A percentile compares a stretch with the other conserved stretches of the same genome.
These are phyloP conservation scores for Chelonia mydas DNA, from an alignment of 2,797 vertebrate genomes.

Conservation along the genomic window DNA sequence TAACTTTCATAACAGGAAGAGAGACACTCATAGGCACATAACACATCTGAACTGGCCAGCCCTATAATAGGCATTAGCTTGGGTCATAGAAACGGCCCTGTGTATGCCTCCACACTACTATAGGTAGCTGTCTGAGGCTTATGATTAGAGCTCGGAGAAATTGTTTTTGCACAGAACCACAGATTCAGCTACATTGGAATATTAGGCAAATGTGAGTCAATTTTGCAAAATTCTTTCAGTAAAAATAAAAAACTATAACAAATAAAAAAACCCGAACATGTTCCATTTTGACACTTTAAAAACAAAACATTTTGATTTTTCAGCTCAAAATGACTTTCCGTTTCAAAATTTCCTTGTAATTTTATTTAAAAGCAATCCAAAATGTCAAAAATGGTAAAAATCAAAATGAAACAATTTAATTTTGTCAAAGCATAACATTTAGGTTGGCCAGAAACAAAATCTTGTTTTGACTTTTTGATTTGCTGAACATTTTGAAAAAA, in stretches of 20 bases:
- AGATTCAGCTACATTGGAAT: neutral
- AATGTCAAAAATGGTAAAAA: neutral
- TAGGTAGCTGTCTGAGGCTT: too few relatives aligned
- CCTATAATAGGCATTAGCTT: too few relatives aligned
- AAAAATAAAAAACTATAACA: neutral
- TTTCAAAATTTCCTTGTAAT: neutral
- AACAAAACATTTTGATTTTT: neutral
- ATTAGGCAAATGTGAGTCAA: neutral
- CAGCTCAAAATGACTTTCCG: neutral
- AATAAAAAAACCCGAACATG: neutral
- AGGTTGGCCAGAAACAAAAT: neutral
- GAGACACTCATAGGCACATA: too few relatives aligned
- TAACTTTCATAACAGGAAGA: too few relatives aligned
- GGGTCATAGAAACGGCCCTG: too few relatives aligned
- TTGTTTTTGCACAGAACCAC: too few relatives aligned
- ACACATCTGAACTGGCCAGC: too few relatives aligned
- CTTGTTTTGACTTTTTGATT: neutral
- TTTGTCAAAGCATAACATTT: neutral
- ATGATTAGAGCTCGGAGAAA: too few relatives aligned
- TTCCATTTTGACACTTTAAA: neutral
- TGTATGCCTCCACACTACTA: too few relatives aligned
- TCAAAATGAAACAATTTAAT: neutral
- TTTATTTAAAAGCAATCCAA: neutral
- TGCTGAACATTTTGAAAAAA: neutral
- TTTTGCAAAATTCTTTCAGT: neutral